Evolutionary conservation across 1,140 invertebrate genomes (phyloP).

Genomic region (Catajapyx aquilonaris): DNA sequence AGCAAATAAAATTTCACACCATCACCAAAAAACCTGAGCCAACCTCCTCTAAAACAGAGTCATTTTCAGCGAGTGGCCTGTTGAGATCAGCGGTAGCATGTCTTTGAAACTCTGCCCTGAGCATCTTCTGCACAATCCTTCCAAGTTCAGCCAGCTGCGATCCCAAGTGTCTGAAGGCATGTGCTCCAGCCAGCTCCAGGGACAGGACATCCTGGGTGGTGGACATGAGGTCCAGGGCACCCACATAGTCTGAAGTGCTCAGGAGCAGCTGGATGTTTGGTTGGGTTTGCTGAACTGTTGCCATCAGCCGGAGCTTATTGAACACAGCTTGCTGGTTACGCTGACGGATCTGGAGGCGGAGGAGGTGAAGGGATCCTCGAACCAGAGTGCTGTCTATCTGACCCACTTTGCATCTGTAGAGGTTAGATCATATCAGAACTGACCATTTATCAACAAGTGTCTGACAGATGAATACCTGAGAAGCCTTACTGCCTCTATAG

Average conservation of each 20-base stretch:
- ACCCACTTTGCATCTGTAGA: constrained; percentile 14
- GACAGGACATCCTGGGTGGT: constrained; percentile 87
- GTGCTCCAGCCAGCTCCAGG: constrained; percentile 71
- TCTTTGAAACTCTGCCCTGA: constrained; percentile 81
- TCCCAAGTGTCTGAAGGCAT: constrained; percentile 80
- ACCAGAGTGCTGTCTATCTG: constrained; percentile 46
- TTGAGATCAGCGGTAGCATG: constrained; percentile 84
- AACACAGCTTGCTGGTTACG: constrained; percentile 24
- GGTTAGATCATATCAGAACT: constrained; percentile 11
- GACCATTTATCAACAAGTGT: neutral
- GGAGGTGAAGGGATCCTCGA: constrained; percentile 52
- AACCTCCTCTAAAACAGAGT: constrained; percentile 38
- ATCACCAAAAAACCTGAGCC: neutral
- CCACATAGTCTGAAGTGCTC: constrained; percentile 91
- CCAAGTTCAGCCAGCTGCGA: constrained; percentile 94
- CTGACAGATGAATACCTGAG: constrained; percentile 34
- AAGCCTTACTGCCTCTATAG: constrained; percentile 52
- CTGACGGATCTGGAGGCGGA: constrained; percentile 27
- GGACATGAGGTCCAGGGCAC: constrained; percentile 86
- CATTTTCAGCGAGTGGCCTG: constrained; percentile 43
- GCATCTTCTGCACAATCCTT: constrained; percentile 88
- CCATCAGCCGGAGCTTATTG: constrained; percentile 82
- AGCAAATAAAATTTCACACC: neutral
- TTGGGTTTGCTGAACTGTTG: constrained; percentile 92
- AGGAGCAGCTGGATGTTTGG: constrained; percentile 86